These are phyloP conservation scores for Lagopus leucura DNA, from an alignment of 2,113 vertebrate species.

Conservation along the genomic window DNA sequence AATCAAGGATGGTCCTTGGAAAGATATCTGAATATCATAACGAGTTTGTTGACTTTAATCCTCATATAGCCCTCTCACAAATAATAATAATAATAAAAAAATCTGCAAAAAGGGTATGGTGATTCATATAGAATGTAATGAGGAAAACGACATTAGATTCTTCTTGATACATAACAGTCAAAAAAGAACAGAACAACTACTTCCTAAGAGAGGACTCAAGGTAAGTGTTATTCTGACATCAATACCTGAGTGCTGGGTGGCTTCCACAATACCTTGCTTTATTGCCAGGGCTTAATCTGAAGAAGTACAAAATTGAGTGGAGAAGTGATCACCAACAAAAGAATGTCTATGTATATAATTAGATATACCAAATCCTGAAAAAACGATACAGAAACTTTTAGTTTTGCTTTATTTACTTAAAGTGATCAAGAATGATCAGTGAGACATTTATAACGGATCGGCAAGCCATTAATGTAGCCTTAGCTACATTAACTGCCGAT, in stretches of 20 bases:
- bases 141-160: not conserved
- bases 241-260: no score
- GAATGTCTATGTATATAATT: not conserved
- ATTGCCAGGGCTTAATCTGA: not conserved
- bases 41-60: not conserved
- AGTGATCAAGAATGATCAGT: not conserved
- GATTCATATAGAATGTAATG: not conserved
- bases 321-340: not conserved
- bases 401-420: not conserved
- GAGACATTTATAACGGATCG: not conserved
- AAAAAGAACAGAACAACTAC: not conserved
- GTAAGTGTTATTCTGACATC: not conserved
- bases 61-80: not conserved
- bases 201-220: not conserved
- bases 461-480: accelerated
- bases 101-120: not conserved
- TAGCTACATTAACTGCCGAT: not conserved
- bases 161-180: not conserved
- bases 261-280: not conserved
- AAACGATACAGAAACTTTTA: not conserved
- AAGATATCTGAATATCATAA: not conserved
- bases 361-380: not conserved
- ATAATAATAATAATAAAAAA: not conserved
- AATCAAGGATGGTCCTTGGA: not conserved
- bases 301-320: not conserved